Evolutionary conservation across 2,113 vertebrate species (phyloP), one percentile per base, ranked within the genome.

Genomic region (Progne subis): DNA sequence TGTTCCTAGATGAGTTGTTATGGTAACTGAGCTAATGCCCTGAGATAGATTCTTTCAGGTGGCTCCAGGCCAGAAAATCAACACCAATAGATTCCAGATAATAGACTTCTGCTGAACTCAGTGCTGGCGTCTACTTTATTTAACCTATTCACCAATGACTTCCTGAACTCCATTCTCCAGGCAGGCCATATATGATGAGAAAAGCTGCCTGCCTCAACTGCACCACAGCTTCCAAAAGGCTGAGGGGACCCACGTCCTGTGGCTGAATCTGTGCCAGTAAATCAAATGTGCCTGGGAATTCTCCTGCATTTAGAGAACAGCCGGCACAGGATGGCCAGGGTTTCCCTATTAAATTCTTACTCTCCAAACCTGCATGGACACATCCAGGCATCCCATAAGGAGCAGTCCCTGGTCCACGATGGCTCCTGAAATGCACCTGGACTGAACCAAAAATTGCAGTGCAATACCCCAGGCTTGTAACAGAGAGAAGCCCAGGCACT

Each of bases 1-100:
- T 70, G 47, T 81, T 95, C 83, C 65, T 83, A 19, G 82, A 88
- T 86, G 91, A 94, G 95, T 94, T 96, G 95, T 96, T 96, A 97
- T 93, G 86, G 96, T 77, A 97, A 97, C 96, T 84, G 94, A 88
- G 91, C 91, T 92, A 84, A 88, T 92, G 95, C 83, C 92, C 55
- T 9, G 7, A 96, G 91, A 96, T 47, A 81, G 88, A 93, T 86
- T 88, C 78, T 92, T 95, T 81, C 92, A 86, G 83, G 91, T 91
- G 96, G 88, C 95, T 94, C 64, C 77, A 88, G 95, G 91, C 88
- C 92, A 96, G 91, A 93, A 96, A 94, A 96, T 92, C 94, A 94
- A 75, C 96, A 95, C 80, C 86, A 83, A 52, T 75, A 94, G 94
- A 91, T 96, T 75, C 92, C 52, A 90, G 88, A 88, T 94, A 96